phyloP scores from a whole-genome alignment of 2,113 vertebrate genomes.

The Callionymus lyra region DNA sequence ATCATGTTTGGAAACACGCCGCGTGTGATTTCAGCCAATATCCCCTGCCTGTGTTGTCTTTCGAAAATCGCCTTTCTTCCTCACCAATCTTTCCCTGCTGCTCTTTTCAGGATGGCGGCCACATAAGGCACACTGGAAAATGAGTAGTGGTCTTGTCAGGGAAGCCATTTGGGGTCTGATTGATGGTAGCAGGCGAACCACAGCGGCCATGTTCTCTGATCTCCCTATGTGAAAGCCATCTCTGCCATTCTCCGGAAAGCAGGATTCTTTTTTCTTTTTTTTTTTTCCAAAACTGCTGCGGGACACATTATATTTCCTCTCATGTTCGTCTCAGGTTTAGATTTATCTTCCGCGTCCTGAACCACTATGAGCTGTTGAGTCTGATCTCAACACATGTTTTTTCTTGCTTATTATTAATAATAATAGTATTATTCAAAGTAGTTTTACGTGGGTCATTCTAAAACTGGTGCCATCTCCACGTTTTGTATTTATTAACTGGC shows the following conservation, averaged over 20 bases:
- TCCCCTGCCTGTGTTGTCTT: constrained; percentile 12
- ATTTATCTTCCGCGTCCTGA: no score
- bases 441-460: no score
- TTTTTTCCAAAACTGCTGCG: constrained; percentile 38
- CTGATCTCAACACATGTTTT: no score
- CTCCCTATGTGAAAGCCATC: constrained; percentile 45
- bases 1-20: constrained; percentile 50
- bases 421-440: no score
- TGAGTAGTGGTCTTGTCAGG: constrained; percentile 62
- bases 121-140: constrained; percentile 59
- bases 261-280: constrained; percentile 45
- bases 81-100: constrained; percentile 13
- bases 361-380: no score
- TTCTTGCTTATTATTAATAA: no score
- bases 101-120: constrained; percentile 64
- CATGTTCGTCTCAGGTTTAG: constrained; percentile 48
- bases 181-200: constrained; percentile 62
- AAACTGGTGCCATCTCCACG: no score
- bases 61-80: constrained; percentile 14
- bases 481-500: no score
- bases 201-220: constrained; percentile 57
- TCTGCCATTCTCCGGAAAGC: constrained; percentile 52
- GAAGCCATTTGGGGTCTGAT: constrained; percentile 68
- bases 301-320: constrained; percentile 38
- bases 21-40: constrained; percentile 43